Conservation (phyloP, 2,888 invertebrate species). For the Melieria crassipennis region DNA sequence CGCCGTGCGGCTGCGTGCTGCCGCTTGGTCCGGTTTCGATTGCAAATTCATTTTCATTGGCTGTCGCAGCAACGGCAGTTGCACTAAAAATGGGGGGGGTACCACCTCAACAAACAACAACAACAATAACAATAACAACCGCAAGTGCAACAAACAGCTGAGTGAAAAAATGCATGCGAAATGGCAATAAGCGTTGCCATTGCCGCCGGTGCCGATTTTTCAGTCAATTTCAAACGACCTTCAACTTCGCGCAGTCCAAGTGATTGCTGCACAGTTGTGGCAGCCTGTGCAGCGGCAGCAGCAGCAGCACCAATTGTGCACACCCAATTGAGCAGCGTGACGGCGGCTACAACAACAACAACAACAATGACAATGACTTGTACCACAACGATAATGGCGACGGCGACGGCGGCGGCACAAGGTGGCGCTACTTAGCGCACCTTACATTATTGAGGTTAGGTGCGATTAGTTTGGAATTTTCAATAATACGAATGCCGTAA, state of each 20-base stretch:
- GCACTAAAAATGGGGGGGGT: too few relatives aligned
- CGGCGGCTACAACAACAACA: conserved; percentile 1
- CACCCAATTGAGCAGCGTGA: conserved; percentile 22
- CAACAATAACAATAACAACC: not conserved
- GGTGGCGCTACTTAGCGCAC: conserved; percentile 11
- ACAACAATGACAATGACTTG: not conserved
- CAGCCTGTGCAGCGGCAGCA: not conserved
- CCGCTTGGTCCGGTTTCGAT: conserved; percentile 26
- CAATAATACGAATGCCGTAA: not conserved
- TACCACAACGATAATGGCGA: not conserved
- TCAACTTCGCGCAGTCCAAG: conserved; percentile 36
- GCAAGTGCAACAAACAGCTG: not conserved
- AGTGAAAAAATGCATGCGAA: not conserved
- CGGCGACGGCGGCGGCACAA: conserved; percentile 2
- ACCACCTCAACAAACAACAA: too few relatives aligned
- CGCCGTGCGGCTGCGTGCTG: conserved; percentile 8
- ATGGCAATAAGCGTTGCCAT: not conserved
- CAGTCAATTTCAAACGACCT: conserved; percentile 50
- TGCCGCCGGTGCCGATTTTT: conserved; percentile 6
- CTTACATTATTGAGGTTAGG: conserved; percentile 19
- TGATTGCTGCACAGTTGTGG: not conserved
- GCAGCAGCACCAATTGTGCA: conserved; percentile 14
- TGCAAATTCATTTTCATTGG: conserved; percentile 4
- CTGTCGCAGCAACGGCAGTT: too few relatives aligned
- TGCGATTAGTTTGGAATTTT: conserved; percentile 24